Evolutionary conservation across 2,797 vertebrate species (phyloP), one percentile per base, ranked within the genome.

Genomic region (Borostomias antarcticus): DNA sequence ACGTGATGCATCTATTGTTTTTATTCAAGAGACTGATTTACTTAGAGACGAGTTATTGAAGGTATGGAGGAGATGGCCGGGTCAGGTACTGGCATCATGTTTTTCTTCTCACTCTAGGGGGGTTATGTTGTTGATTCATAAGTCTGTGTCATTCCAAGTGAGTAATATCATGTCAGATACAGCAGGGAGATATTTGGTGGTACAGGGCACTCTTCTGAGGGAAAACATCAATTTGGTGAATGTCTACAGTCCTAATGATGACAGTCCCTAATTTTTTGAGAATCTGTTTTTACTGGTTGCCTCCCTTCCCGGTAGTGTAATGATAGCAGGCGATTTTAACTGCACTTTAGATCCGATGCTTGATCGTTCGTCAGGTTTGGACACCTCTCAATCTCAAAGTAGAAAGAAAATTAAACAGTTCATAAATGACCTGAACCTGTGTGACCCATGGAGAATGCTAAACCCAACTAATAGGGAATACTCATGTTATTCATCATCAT

Each of bases 391-490:
- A 17, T 32, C n/a, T 8, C 47, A 53, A n/a, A 68, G 23, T 13
- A 28, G 29, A 13, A 56, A 64, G 7, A 17, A 33, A 40, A 23
- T 45, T 2, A 6, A 59, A 33, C 32, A 70, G 17, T 51, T 9
- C 35, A 61, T 66, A 3, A 28, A 35, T n/a, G 69, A 66, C 1
- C 6, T 66, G 21, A 47, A 60, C 1, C 11, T 71, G 0, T 65
- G 62, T 21, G 62, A 71, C 3, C 29, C 59, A 0, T 72, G 59
- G 58, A 72, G 53, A 40, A 50, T 15, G 21, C 28, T 52, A 53
- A 70, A 70, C 48, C 62, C 69, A 17, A 61, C 29, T 15, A 66
- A 72, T 56, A 54, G n/a, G 51, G 30, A 66, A 29, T 62, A 33
- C 25, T 72, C 64, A 8, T 62, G 64, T 35, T 62, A 40, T 25